Percentiles rank a stretch among this genome's conserved stretches.
These are phyloP conservation scores for Neosilurus hyrtlii DNA, from an alignment of 2,797 vertebrate genomes.

Conservation along the genomic window DNA sequence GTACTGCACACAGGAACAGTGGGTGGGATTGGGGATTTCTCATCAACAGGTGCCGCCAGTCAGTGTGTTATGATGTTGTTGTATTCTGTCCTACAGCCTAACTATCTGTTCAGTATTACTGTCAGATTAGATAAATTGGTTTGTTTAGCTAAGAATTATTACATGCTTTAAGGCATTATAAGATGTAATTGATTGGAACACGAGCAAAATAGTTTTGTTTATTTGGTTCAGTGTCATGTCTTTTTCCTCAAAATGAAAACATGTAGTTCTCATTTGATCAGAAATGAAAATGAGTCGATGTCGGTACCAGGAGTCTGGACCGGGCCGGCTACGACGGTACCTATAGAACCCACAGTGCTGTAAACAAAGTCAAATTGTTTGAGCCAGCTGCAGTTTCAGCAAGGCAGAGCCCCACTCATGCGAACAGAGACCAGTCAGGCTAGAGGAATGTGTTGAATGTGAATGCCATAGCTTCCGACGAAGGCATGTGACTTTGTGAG, in stretches of 20 bases:
- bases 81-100: neutral
- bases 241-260: neutral
- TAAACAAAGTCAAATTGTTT: constrained; percentile 64
- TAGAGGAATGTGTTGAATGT: constrained; percentile 81
- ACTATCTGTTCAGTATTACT: neutral
- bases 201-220: neutral
- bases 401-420: constrained; percentile 69
- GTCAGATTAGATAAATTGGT: neutral
- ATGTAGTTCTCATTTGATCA: neutral
- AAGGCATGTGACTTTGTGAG: constrained; percentile 73
- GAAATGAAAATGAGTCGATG: too few species aligned
- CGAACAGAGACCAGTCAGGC: constrained; percentile 68
- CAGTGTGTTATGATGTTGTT: neutral
- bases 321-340: neutral
- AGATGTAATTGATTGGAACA: neutral
- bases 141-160: neutral
- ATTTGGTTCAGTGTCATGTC: neutral
- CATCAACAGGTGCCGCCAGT: constrained; percentile 21
- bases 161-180: too few species aligned
- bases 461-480: constrained; percentile 72
- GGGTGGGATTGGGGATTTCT: neutral
- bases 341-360: constrained; percentile 36
- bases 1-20: neutral
- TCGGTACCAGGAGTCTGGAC: neutral
- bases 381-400: constrained; percentile 56